phyloP scores from a whole-genome alignment of 1,140 invertebrate species.

The Drosophila ambigua region DNA sequence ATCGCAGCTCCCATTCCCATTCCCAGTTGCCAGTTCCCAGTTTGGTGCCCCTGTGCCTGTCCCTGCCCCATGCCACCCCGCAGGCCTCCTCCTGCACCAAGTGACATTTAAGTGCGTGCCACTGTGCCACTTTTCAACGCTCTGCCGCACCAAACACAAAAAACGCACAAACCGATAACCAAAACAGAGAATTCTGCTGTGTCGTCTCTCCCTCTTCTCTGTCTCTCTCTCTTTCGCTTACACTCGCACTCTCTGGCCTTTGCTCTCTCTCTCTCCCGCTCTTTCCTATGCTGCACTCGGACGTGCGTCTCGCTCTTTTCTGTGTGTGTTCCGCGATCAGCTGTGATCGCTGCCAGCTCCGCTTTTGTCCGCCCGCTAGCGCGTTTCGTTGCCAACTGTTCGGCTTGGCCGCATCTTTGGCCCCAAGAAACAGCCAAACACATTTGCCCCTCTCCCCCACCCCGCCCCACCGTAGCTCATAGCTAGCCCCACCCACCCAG shows the following conservation, averaged over 20 bases:
- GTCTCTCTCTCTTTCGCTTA: conserved; percentile 6
- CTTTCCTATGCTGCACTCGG: not conserved
- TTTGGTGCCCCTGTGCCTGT: not conserved
- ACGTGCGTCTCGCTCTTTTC: conserved; percentile 34
- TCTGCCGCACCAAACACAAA: not conserved
- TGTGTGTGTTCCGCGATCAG: conserved; percentile 47
- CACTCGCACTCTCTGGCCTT: not conserved
- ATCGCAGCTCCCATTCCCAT: conserved; percentile 19
- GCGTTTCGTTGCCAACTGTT: conserved; percentile 68
- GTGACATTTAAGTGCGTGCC: conserved; percentile 45
- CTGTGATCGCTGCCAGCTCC: conserved; percentile 40
- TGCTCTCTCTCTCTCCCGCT: conserved; percentile 4
- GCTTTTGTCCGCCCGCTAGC: conserved; percentile 59
- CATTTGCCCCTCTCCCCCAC: not conserved
- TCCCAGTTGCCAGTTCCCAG: conserved; percentile 35
- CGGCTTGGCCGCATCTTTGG: conserved; percentile 25
- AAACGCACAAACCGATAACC: conserved; percentile 7
- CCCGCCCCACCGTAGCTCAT: not conserved
- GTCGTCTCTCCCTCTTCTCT: conserved; percentile 1
- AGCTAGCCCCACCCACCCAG: not conserved
- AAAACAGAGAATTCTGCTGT: not conserved
- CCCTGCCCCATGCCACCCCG: not conserved
- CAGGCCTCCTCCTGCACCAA: not conserved
- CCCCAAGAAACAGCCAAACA: conserved; percentile 18
- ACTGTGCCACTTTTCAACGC: conserved; percentile 49